Percentiles rank a stretch among this genome's conserved stretches.
These are phyloP conservation scores for Drosophila equinoxialis DNA, from an alignment of 1,140 invertebrate genomes.

Conservation along the genomic window DNA sequence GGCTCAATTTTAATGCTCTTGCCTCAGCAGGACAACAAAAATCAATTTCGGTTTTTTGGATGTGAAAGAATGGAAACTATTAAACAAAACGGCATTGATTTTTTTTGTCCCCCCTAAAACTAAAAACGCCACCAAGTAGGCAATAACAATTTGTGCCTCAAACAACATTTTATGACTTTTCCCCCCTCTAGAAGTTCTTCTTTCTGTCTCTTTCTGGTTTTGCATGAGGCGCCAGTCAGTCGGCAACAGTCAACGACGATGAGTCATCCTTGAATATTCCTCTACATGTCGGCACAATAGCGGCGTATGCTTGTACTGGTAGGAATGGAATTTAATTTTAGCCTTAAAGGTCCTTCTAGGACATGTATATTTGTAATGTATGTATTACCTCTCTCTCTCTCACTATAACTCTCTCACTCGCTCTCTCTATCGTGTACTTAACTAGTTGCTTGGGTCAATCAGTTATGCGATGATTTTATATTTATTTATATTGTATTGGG, in stretches of 20 bases:
- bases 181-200: slow-evolving; percentile 4
- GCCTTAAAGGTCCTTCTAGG: slow-evolving; percentile 8
- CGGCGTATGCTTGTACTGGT: background rate
- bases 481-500: slow-evolving; percentile 54
- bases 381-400: slow-evolving; percentile 13
- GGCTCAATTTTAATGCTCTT: slow-evolving; percentile 12
- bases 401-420: background rate
- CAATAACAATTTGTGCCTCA: slow-evolving; percentile 47
- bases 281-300: slow-evolving; percentile 6
- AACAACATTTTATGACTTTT: background rate
- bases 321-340: slow-evolving; percentile 57
- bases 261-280: slow-evolving; percentile 52
- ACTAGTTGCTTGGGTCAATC: background rate
- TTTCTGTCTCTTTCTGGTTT: slow-evolving; percentile 37
- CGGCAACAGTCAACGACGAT: slow-evolving; percentile 48
- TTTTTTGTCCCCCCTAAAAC: slow-evolving; percentile 36
- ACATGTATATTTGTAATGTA: slow-evolving; percentile 37
- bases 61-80: background rate
- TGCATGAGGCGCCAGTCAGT: slow-evolving; percentile 63
- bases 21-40: slow-evolving; percentile 33
- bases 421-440: background rate
- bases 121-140: slow-evolving; percentile 51
- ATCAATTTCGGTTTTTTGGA: slow-evolving; percentile 38
- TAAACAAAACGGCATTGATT: slow-evolving; percentile 47
- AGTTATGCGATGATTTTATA: slow-evolving; percentile 39